Evolutionary conservation across 2,113 vertebrate species (phyloP).

Genomic region (Caranx ignobilis): DNA sequence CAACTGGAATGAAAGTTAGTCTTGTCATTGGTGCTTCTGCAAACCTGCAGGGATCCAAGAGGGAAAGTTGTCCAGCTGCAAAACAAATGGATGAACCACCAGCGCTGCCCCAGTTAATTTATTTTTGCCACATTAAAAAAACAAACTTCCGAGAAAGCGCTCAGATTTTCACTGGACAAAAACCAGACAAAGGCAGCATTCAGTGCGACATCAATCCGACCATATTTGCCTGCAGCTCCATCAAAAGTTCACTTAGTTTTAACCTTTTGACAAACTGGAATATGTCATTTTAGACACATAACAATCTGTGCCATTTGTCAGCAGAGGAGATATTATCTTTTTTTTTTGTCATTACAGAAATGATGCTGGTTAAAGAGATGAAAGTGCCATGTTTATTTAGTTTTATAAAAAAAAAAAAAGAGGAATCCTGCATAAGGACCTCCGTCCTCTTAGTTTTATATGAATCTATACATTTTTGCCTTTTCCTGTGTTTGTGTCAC

Average conservation of each 20-base stretch:
- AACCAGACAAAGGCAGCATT: constrained; percentile 37
- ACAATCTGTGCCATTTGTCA: constrained; percentile 17
- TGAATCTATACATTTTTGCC: constrained; percentile 32
- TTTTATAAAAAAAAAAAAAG: not conserved
- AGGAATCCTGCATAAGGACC: constrained; percentile 5
- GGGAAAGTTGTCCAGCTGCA: not conserved
- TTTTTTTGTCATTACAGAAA: constrained; percentile 5
- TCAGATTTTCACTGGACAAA: not conserved
- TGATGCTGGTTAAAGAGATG: not conserved
- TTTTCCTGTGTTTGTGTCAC: constrained; percentile 28
- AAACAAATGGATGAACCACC: constrained; percentile 15
- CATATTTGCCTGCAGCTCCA: constrained; percentile 36
- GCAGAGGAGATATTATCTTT: constrained; percentile 19
- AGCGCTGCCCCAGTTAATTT: constrained; percentile 1
- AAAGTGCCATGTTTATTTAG: not conserved
- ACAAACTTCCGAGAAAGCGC: not conserved
- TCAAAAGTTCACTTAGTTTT: constrained; percentile 40
- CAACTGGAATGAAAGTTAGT: constrained; percentile 2
- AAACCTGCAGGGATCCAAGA: constrained; percentile 20
- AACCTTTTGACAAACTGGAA: constrained; percentile 40
- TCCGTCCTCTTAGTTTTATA: not conserved
- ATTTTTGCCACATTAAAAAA: constrained; percentile 12
- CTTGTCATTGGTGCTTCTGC: not conserved
- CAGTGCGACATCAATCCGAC: constrained; percentile 13
- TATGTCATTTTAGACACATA: constrained; percentile 8